Percentiles rank a stretch among this genome's conserved stretches.
These are phyloP conservation scores for Agapornis canus DNA, from an alignment of 2,797 vertebrate genomes.

Conservation along the genomic window DNA sequence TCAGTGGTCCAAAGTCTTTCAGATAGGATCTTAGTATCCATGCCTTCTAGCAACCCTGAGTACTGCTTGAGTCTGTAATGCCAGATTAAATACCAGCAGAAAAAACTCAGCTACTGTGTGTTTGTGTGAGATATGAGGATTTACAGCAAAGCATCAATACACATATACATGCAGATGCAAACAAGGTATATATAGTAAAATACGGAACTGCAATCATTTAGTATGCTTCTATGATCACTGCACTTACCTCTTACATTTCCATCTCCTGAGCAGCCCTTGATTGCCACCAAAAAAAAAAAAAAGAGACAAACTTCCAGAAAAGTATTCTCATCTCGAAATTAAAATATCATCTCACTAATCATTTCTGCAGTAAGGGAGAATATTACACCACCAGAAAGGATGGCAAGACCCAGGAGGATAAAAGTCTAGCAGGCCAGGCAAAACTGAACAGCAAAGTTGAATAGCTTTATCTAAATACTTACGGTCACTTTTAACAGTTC, in stretches of 20 bases:
- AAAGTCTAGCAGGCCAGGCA: background rate
- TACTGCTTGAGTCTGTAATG: background rate
- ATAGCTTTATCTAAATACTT: conserved; percentile 21
- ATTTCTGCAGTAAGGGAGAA: background rate
- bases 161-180: background rate
- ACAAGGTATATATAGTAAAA: background rate
- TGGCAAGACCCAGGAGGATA: background rate
- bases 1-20: background rate
- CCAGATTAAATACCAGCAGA: background rate
- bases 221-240: background rate
- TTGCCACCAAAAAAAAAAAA: background rate
- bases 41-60: background rate
- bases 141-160: background rate
- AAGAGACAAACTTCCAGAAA: background rate
- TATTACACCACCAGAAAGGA: background rate
- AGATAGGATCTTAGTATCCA: background rate
- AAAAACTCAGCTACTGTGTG: background rate
- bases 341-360: background rate
- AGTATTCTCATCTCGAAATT: background rate
- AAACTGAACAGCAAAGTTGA: background rate
- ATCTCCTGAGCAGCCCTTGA: background rate
- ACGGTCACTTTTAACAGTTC: conserved; percentile 51
- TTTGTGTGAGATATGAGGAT: background rate
- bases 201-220: background rate
- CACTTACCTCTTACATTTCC: background rate